Evolutionary conservation across 2,113 vertebrate genomes (phyloP), one percentile per base, ranked within the genome.

Genomic region (Alligator sinensis): DNA sequence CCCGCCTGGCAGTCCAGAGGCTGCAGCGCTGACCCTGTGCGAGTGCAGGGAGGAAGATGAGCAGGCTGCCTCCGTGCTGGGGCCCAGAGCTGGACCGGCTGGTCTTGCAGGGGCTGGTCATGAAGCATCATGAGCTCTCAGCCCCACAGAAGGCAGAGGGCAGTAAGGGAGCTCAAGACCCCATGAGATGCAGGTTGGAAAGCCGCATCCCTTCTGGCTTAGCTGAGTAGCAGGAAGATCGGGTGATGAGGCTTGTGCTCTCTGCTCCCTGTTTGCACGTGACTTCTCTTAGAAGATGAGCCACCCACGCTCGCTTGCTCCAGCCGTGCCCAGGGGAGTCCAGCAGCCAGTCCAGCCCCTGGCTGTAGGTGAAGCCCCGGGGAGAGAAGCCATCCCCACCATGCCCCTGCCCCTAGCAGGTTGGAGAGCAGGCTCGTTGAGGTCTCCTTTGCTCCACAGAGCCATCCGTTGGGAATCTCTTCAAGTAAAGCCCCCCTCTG

Each of bases 401-500:
- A 21, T 22, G 2, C 7, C 24, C 54, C 8, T 6, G 2, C 27
- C 17, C 34, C 30, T 15, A 19, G 34, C 83, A 78, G 82, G 55
- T 54, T 16, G 72, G 38, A 84, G 94, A 95, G 93, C 24, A 79
- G 97, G 97, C 89, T 70, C 81, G 80, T 82, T 86, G 74, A 80
- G 92, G 91, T 96, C 87, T 27, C 55, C 12, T 90, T 61, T 84
- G 62, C 68, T 96, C 88, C 87, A 88, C 93, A 89, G 81, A 84
- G 75, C 91, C 96, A 87, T 87, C 92, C 93, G 0, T 94, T 91
- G 94, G 96, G 96, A 96, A 95, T 91, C 10, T 90, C 86, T 94
- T 92, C 80, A 10, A 87, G 93, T 96, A 77, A 96, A 99, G 99
- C 98, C 98, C 98, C 58, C 92, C 97, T 6, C 97, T 97, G 97